These are phyloP conservation scores for Probaryconus sp. DNA, from an alignment of 1,140 invertebrate genomes.

Conservation along the genomic window DNA sequence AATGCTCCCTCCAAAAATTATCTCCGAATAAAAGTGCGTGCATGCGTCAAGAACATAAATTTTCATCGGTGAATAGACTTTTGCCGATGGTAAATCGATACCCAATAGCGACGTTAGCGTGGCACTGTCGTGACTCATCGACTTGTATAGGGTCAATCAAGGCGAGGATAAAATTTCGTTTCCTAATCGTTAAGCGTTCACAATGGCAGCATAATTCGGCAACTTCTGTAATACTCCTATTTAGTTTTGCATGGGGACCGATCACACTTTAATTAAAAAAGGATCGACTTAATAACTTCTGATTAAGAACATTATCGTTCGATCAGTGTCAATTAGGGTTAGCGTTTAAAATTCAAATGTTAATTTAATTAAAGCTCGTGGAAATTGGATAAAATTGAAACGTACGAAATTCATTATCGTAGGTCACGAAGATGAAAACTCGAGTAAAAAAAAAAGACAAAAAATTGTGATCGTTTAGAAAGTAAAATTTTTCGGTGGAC, in stretches of 20 bases:
- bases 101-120: constrained; percentile 16
- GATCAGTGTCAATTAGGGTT: too few relatives aligned
- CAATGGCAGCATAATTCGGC: constrained; percentile 27
- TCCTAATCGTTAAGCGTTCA: constrained; percentile 23
- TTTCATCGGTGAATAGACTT: constrained; percentile 39
- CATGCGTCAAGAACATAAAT: constrained; percentile 40
- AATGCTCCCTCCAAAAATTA: constrained; percentile 32
- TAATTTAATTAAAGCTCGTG: too few relatives aligned
- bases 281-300: constrained; percentile 2
- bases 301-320: too few relatives aligned
- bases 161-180: constrained; percentile 31
- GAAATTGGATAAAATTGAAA: too few relatives aligned
- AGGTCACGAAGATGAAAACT: too few relatives aligned
- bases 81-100: constrained; percentile 47
- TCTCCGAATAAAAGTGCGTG: constrained; percentile 32
- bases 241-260: constrained; percentile 12
- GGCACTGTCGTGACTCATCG: constrained; percentile 31
- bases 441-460: too few relatives aligned
- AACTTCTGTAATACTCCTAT: constrained; percentile 27
- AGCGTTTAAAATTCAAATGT: too few relatives aligned
- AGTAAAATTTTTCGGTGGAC: too few relatives aligned
- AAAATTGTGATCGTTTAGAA: too few relatives aligned
- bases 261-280: constrained; percentile 27
- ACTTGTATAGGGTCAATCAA: constrained; percentile 37
- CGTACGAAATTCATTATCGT: too few relatives aligned